Base-by-base conservation (phyloP, 2,888 invertebrate genomes). In the Perizoma flavofasciatum region DNA sequence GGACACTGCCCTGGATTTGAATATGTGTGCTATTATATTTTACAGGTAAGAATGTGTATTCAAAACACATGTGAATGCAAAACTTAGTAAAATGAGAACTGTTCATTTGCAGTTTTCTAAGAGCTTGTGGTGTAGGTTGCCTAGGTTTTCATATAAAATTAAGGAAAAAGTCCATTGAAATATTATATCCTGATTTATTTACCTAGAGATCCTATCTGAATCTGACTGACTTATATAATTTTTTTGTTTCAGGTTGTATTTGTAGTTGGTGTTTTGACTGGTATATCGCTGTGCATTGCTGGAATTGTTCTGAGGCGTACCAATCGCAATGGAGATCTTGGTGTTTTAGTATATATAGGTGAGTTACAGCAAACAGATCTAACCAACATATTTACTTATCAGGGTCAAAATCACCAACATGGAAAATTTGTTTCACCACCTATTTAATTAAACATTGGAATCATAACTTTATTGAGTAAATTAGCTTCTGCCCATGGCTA, bases 1-100 rank as follows among this genome's bases (percentile, higher is more conserved):
- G 95, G 95, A 5, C 94, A 94, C 77, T 95, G 95, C 69, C 94
- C 94, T 66, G 94, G 94, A 66, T 94, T 94, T 88, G 95, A 95
- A 89, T 95, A 94, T 89, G 94, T 95, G 71, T 95, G 95, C 86
- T 95, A 95, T 83, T 94, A 95, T 81, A 94, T 95, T 75, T 88
- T 95, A 74, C 94, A 95, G 93, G 95, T 35, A 37, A 35, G 48
- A 35, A 6, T 6, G 6, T 46, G 32, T 45, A 22, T 22, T 7
- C 8, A 4, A 32, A 22, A 22, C 22, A 22, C 22, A 22, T 22
- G 3, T 22, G 22, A 22, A 22, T 22, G 32, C 22, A 44, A 6
- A 4, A 11, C 45, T 45, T 45, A 32, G 32, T 45, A 32, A 33
- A 10, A 22, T 22, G 3, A 34, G 37, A 34, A n/a, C 32, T 41